phyloP scores from a whole-genome alignment of 1,140 invertebrate species.

The Hydropsyche tenuis region DNA sequence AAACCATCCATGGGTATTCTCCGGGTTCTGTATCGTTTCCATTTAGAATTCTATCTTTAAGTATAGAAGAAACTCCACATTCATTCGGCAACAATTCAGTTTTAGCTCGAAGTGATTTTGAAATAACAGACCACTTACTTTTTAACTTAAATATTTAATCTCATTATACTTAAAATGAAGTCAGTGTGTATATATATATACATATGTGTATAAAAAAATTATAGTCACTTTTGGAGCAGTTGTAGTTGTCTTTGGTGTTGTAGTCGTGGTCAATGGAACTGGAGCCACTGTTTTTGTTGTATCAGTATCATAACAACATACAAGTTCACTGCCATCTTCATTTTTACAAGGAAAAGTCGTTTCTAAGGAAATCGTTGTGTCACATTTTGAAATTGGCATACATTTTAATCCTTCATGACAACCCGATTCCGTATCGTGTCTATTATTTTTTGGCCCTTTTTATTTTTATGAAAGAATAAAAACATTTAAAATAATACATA shows the following conservation, averaged over 20 bases:
- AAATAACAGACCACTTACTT: not conserved
- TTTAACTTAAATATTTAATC: not conserved
- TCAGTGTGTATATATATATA: too few species aligned
- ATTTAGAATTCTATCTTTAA: conserved; percentile 26
- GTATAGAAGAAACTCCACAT: not conserved
- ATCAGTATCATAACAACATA: not conserved
- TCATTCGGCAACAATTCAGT: not conserved
- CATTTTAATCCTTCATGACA: not conserved
- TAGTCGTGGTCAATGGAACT: not conserved
- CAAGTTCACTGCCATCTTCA: not conserved
- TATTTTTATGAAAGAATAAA: not conserved
- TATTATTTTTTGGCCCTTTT: not conserved
- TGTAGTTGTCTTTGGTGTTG: not conserved
- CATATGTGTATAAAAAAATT: too few species aligned
- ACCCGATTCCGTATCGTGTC: not conserved
- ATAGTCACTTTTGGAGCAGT: not conserved
- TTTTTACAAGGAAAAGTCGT: not conserved
- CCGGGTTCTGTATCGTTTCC: conserved; percentile 33
- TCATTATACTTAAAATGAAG: too few species aligned
- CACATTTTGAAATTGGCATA: not conserved
- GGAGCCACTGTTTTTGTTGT: not conserved
- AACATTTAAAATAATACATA: too few species aligned
- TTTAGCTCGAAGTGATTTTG: not conserved
- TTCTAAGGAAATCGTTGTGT: not conserved
- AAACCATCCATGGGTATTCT: conserved; percentile 44